Conservation (phyloP, 2,797 vertebrate species). For the Halcyon badia region DNA sequence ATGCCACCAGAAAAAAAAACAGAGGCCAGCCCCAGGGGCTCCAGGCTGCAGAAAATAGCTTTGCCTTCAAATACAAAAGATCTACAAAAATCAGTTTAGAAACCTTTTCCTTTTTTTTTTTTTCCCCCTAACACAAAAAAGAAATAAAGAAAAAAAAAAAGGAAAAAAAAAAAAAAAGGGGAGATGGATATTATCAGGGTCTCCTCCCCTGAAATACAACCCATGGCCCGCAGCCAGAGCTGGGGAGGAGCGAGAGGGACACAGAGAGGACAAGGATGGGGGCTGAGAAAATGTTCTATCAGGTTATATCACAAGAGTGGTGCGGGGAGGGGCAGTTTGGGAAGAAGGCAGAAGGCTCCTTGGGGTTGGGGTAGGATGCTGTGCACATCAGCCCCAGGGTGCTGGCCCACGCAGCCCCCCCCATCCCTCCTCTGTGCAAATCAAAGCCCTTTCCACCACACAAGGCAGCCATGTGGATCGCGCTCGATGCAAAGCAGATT, state of each 20-base stretch:
- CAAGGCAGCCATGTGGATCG: constrained; percentile 76
- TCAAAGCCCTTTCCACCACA: constrained; percentile 78
- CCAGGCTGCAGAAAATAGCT: constrained; percentile 71
- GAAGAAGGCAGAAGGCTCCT: constrained; percentile 54
- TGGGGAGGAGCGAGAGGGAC: not conserved
- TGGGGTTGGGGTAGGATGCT: constrained; percentile 37
- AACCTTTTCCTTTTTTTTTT: not conserved
- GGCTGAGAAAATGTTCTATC: not conserved
- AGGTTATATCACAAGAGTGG: not conserved
- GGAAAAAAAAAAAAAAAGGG: not conserved
- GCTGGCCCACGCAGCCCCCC: not conserved
- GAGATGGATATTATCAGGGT: not conserved
- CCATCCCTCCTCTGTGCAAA: constrained; percentile 81
- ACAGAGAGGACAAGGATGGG: not conserved
- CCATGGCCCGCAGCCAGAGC: constrained; percentile 15
- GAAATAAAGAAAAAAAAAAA: not conserved
- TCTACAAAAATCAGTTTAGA: constrained; percentile 82
- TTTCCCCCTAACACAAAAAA: not conserved
- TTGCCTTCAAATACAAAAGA: constrained; percentile 80
- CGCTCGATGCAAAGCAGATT: constrained; percentile 74
- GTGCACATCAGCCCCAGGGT: constrained; percentile 30
- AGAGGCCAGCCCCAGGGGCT: not conserved
- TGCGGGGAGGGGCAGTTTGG: not conserved
- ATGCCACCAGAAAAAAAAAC: not conserved
- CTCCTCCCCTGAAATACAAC: constrained; percentile 62